Evolutionary conservation across 2,113 vertebrate species (phyloP).

Genomic region (Australoheros scitulus): DNA sequence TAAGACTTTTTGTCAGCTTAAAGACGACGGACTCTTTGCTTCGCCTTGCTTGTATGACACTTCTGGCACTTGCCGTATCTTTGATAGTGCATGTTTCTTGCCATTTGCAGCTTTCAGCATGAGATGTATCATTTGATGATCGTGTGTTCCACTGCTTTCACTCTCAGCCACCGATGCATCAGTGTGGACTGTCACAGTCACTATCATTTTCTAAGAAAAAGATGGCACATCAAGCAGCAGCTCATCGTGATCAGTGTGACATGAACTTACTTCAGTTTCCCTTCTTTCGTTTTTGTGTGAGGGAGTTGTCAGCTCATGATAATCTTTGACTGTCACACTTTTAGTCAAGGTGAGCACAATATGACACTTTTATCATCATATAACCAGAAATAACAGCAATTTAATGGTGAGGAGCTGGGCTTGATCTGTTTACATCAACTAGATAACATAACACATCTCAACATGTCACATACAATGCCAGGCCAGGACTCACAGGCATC

Average conservation of each 20-base stretch:
- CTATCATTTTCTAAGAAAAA: too few species aligned
- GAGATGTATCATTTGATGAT: not conserved
- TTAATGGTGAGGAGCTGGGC: too few species aligned
- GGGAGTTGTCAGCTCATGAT: not conserved
- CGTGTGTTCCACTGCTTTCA: constrained; percentile 1
- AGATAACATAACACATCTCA: too few species aligned
- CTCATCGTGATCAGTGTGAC: not conserved
- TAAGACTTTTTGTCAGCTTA: not conserved
- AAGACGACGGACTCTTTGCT: not conserved
- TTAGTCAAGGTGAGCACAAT: not conserved
- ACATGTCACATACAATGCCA: not conserved
- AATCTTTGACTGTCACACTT: not conserved
- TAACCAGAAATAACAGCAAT: too few species aligned
- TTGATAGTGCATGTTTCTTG: not conserved
- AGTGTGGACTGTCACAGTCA: not conserved
- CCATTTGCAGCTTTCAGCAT: constrained; percentile 60
- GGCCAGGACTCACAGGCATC: not conserved
- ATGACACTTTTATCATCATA: too few species aligned
- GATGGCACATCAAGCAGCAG: not conserved
- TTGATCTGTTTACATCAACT: too few species aligned
- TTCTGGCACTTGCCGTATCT: not conserved
- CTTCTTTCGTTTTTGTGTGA: not conserved
- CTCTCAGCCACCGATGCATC: not conserved
- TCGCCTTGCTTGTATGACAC: not conserved
- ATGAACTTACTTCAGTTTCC: not conserved